phyloP scores from a whole-genome alignment of 2,113 vertebrate genomes.

The Campylorhamphus procurvoides region DNA sequence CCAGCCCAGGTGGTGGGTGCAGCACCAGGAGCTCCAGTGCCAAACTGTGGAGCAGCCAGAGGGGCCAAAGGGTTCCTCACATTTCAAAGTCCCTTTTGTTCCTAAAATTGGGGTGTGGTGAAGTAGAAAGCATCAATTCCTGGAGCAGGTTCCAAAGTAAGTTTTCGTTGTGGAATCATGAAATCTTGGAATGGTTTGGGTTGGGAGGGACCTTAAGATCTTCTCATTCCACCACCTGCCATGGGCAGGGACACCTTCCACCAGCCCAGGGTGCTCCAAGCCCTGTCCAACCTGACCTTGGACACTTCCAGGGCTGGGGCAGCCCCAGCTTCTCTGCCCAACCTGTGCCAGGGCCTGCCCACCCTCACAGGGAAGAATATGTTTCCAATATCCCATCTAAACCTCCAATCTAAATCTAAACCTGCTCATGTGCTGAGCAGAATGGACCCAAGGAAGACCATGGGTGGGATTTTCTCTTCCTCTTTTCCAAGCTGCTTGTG shows the following conservation, averaged over 20 bases:
- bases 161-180: background rate
- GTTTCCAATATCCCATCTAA: background rate
- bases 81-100: background rate
- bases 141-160: background rate
- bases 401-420: background rate
- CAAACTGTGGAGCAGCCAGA: background rate
- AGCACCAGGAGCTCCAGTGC: background rate
- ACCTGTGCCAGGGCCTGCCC: background rate
- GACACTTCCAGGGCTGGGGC: background rate
- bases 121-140: background rate
- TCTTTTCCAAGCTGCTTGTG: background rate
- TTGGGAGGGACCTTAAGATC: background rate
- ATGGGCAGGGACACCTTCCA: background rate
- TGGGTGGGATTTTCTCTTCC: background rate
- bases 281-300: rapidly evolving
- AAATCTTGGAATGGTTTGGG: background rate
- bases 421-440: background rate
- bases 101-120: background rate
- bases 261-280: background rate
- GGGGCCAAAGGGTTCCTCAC: background rate
- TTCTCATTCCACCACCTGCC: background rate
- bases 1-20: background rate
- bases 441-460: background rate
- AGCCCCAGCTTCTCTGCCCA: background rate
- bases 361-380: rapidly evolving